Evolutionary conservation across 2,797 vertebrate genomes (phyloP).

Genomic region (Melanotaenia nigrans): DNA sequence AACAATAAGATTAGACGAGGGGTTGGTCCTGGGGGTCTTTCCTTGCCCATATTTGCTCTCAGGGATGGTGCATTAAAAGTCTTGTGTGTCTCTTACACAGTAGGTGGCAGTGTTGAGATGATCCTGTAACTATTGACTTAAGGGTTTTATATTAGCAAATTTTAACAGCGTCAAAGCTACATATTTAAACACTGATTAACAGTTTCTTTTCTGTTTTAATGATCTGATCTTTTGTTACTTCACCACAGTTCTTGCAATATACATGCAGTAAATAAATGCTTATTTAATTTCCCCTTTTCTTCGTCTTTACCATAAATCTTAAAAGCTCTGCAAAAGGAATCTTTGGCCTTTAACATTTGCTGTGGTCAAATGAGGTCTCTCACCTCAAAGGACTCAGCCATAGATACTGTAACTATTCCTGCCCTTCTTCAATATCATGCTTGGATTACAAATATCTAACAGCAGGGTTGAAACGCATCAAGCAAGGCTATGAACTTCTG

Average conservation of each 20-base stretch:
- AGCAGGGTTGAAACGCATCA: conserved; percentile 56
- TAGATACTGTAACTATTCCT: conserved; percentile 72
- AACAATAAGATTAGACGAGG: conserved; percentile 45
- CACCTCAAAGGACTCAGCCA: conserved; percentile 66
- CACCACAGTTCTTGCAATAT: background rate
- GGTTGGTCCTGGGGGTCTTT: conserved; percentile 18
- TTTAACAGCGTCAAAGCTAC: background rate
- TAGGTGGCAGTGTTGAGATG: conserved; percentile 61
- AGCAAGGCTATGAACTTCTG: conserved; percentile 36
- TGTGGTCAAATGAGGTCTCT: conserved; percentile 72
- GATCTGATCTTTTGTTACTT: background rate
- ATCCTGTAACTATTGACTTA: background rate
- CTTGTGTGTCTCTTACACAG: conserved; percentile 25
- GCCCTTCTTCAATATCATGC: conserved; percentile 72
- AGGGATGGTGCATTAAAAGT: background rate
- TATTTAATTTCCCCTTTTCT: background rate
- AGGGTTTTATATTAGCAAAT: background rate
- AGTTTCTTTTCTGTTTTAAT: background rate
- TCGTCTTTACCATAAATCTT: conserved; percentile 2
- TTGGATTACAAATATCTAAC: conserved; percentile 75
- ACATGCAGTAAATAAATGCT: background rate
- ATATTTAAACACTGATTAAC: no score
- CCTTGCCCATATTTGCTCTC: conserved; percentile 34
- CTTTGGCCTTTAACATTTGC: conserved; percentile 46
- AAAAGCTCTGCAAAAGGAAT: conserved; percentile 18